Base-by-base conservation (phyloP, 2,797 vertebrate genomes). In the Scyliorhinus canicula region DNA sequence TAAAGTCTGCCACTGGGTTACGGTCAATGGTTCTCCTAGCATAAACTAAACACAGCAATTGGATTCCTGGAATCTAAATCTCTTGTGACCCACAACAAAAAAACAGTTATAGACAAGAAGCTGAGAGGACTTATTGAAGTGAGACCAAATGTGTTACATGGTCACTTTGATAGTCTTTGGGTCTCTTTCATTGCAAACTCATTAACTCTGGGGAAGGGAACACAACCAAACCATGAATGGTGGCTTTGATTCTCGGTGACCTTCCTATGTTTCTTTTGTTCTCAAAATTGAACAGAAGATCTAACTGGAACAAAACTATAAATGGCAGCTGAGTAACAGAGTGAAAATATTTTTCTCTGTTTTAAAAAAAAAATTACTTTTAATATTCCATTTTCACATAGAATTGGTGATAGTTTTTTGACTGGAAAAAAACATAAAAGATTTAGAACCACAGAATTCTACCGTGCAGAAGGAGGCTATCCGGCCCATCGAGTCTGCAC, bases 71-170 rank as follows among this genome's bases (percentile, higher is more conserved):
- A 84, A 84, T 84, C 82, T 26, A 84, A 84, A 26, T 85, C 40
- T 21, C 16, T 21, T 44, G 44, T 21, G 40, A 79, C 4, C 74
- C 77, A 79, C 40, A 44, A 44, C 40, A 79, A 21, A 79, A 79
- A 44, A 26, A 47, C 82, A 85, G 24, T 85, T 50, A 85, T 11
- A 26, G 47, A 84, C 6, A 12, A 47, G 24, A 84, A 50, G 7
- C 26, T 85, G 12, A 3, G 26, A 24, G 44, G 47, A 28, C 26
- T 50, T 50, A 85, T 31, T 85, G 47, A 85, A 85, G 82, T 85
- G 82, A 85, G 44, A 85, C 82, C 82, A 85, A 85, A 85, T 85
- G 82, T 85, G 47, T 28, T 84, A 50, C 82, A 85, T 84, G 82
- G 47, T 85, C 82, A 85, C 47, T 52, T 85, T 44, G 40, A 44